Conservation (phyloP, 2,113 vertebrate species). For the Gobiocypris rarus region DNA sequence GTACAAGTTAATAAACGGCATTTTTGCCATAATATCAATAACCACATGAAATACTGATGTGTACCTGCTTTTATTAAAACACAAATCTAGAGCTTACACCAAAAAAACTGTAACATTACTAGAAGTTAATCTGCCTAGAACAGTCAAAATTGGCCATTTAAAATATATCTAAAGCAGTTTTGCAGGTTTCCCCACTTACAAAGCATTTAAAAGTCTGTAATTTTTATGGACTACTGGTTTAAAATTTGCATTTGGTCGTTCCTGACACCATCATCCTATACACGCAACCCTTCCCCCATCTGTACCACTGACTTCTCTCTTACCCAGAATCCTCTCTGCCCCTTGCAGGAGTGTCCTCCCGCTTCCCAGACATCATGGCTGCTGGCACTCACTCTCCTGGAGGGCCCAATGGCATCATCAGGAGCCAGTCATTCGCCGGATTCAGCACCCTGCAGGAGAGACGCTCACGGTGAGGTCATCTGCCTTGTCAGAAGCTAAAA, state of each 20-base stretch:
- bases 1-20: too few species aligned
- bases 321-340: constrained; percentile 51
- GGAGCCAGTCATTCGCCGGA: constrained; percentile 96
- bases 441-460: constrained; percentile 96
- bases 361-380: constrained; percentile 92
- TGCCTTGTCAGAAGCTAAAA: neutral
- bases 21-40: too few species aligned
- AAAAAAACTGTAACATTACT: too few species aligned
- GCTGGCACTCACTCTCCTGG: constrained; percentile 92
- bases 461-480: constrained; percentile 84
- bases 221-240: too few species aligned
- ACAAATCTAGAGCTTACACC: too few species aligned
- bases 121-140: too few species aligned
- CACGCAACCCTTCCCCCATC: neutral
- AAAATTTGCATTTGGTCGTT: neutral
- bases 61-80: too few species aligned
- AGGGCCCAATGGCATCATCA: constrained; percentile 96
- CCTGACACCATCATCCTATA: neutral
- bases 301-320: constrained; percentile 38
- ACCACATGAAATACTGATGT: too few species aligned
- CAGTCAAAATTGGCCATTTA: too few species aligned
- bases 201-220: too few species aligned
- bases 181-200: too few species aligned
- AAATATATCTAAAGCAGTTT: too few species aligned
- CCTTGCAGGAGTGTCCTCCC: constrained; percentile 86